A percentile compares a stretch with the other conserved stretches of the same genome.
Evolutionary conservation across 2,797 vertebrate genomes (phyloP).

Genomic region (Trachops cirrhosus): DNA sequence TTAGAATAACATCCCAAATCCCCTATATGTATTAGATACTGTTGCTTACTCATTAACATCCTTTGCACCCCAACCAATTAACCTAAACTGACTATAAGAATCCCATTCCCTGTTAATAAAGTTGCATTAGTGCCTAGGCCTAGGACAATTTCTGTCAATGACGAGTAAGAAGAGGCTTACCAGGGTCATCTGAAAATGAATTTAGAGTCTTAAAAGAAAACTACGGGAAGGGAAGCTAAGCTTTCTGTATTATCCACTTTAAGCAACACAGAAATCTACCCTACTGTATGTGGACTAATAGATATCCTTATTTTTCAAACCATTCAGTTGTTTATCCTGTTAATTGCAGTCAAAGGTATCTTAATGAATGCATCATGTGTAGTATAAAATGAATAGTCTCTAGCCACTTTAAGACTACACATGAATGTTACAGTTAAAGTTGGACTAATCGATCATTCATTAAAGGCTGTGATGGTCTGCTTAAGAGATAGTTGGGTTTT

Average conservation of each 20-base stretch:
- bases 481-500: background rate
- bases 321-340: background rate
- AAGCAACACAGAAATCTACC: background rate
- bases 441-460: background rate
- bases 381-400: background rate
- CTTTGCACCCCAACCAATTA: background rate
- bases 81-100: background rate
- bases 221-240: background rate
- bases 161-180: background rate
- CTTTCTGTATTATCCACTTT: background rate
- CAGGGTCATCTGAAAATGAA: background rate
- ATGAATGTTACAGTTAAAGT: background rate
- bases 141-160: background rate
- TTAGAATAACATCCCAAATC: background rate
- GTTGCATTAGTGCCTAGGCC: background rate
- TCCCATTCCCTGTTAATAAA: background rate
- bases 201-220: background rate
- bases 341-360: background rate
- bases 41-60: background rate
- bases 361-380: background rate
- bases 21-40: background rate
- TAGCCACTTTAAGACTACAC: background rate
- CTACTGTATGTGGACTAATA: background rate
- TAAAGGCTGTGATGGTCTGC: background rate
- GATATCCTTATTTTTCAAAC: background rate